Base-by-base conservation (phyloP, 2,113 vertebrate species). In the Platanista minor region DNA sequence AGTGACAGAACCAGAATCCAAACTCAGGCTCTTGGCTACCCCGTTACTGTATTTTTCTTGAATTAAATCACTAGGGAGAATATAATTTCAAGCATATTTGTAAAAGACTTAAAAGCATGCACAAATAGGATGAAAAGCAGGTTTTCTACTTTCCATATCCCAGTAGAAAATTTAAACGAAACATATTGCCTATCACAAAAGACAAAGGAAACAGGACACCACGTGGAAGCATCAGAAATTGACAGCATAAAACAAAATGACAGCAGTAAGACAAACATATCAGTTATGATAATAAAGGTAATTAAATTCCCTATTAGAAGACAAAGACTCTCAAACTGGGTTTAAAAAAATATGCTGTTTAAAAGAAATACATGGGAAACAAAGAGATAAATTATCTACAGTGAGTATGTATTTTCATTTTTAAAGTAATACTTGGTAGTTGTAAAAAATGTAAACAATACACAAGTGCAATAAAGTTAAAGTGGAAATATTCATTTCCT, bases 121-220 rank as follows among this genome's bases (percentile, higher is more conserved):
- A 82, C 43, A 66, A 31, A 20, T 18, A 84, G 74, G 71, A 80
- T 52, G 61, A 91, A 87, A 94, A 87, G 80, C 46, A 46, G 66
- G 36, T 69, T 90, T 87, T 66, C 87, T 87, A 10, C 64, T 97
- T 91, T 78, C 91, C 74, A 59, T n/a, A 20, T 87, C 69, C 86
- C 84, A 43, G n/a, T 31, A 93, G 91, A 87, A 92, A 97, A 93
- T 81, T 64, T 93, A 91, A 91, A 96, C 82, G 69, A 87, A 91
- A 64, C 86, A 81, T 86, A 85, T 23, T 91, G 83, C 77, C 94
- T 72, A 6, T 85, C 13, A 0, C 69, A 59, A 84, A 91, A 83
- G 82, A 97, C 72, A 93, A 71, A 91, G 78, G 43, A 82, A 49
- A 25, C 36, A 75, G 86, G 71, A 88, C 25, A 13, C 54, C 67